Conservation (phyloP, 2,797 vertebrate species). For the Sitta carolinensis region DNA sequence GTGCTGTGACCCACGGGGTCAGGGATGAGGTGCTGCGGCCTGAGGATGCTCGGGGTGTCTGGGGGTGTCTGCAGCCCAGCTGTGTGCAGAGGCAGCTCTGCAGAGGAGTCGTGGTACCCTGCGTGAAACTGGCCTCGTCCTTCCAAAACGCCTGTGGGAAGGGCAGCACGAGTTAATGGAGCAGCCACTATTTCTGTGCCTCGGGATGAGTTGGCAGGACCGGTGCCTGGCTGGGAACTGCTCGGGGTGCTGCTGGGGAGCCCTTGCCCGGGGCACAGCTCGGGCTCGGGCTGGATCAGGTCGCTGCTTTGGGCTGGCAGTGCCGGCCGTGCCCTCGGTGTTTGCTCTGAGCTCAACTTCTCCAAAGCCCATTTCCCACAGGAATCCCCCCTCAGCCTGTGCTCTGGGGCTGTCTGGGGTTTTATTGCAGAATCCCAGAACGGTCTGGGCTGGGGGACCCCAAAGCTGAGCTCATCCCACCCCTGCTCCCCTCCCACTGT, state of each 20-base stretch:
- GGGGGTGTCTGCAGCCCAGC: neutral
- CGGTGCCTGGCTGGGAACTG: accelerated
- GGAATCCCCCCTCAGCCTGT: neutral
- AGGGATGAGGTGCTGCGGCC: too few species aligned
- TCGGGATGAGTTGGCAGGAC: accelerated
- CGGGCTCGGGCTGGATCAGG: accelerated
- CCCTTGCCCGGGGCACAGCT: accelerated
- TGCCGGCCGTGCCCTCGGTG: neutral
- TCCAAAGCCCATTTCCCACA: neutral
- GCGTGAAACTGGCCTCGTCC: accelerated
- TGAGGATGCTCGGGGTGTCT: too few species aligned
- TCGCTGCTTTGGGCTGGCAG: neutral
- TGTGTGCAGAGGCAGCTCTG: neutral
- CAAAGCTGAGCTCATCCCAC: neutral
- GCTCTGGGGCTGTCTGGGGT: neutral
- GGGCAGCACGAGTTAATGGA: accelerated
- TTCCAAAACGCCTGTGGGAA: neutral
- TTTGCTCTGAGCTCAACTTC: neutral
- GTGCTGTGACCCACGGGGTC: accelerated
- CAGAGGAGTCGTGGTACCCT: neutral
- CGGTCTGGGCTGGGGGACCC: neutral
- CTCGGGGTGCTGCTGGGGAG: neutral
- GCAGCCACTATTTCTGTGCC: accelerated
- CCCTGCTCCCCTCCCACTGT: too few species aligned
- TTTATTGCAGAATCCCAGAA: neutral